phyloP scores from a whole-genome alignment of 2,113 vertebrate species.

The Passer domesticus region DNA sequence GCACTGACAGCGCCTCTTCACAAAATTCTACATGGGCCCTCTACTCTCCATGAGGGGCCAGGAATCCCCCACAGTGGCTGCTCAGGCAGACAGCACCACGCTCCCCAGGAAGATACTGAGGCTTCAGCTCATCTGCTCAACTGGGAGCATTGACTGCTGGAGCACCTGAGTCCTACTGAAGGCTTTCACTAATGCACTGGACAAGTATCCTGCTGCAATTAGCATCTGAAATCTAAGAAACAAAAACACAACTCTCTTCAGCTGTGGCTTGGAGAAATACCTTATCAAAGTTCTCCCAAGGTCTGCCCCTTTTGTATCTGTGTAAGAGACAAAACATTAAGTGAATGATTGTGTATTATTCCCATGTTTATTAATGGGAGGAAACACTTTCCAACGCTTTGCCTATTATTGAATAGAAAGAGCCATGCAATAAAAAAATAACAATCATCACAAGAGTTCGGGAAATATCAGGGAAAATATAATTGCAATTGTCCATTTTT shows the following conservation, averaged over 20 bases:
- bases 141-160: neutral
- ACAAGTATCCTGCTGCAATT: neutral
- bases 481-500: neutral
- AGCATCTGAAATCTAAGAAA: slow-evolving; percentile 26
- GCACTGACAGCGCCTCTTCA: neutral
- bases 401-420: neutral
- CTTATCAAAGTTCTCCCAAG: slow-evolving; percentile 21
- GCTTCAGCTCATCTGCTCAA: neutral
- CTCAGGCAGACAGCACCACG: neutral
- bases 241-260: slow-evolving; percentile 9
- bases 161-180: slow-evolving; percentile 9
- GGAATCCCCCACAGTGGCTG: neutral
- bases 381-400: neutral
- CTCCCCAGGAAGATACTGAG: neutral
- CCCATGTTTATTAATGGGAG: neutral
- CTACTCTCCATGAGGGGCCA: neutral
- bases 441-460: neutral
- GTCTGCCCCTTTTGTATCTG: neutral
- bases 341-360: neutral
- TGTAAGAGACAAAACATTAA: neutral
- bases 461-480: neutral
- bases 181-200: neutral
- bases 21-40: neutral
- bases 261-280: neutral
- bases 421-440: neutral